These are phyloP conservation scores for Xenopus petersii DNA, from an alignment of 2,797 vertebrate genomes.

Conservation along the genomic window DNA sequence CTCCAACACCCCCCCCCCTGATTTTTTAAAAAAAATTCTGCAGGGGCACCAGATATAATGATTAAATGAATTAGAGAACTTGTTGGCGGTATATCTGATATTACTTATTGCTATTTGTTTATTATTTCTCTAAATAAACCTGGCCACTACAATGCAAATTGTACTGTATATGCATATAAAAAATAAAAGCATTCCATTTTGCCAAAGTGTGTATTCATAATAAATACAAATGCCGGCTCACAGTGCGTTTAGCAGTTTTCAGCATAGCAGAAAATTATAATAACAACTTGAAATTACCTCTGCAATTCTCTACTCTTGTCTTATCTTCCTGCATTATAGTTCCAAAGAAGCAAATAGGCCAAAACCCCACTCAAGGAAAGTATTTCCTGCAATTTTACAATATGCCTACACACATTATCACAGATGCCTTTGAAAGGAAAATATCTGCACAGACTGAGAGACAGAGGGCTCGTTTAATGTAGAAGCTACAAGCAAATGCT, in stretches of 20 bases:
- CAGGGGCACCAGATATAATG: too few relatives aligned
- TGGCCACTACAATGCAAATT: too few relatives aligned
- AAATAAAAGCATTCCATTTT: too few relatives aligned
- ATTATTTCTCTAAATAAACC: too few relatives aligned
- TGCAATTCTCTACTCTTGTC: constrained; percentile 6
- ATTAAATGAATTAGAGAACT: too few relatives aligned
- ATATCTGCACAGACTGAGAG: not conserved
- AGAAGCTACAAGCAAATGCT: constrained; percentile 7
- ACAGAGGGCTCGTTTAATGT: constrained; percentile 8
- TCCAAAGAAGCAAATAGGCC: constrained; percentile 3
- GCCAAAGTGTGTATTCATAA: too few relatives aligned
- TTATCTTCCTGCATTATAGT: constrained; percentile 3
- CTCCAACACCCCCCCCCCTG: too few relatives aligned
- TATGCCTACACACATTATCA: constrained; percentile 10
- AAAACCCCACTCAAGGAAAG: constrained; percentile 12
- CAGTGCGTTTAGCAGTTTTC: not conserved
- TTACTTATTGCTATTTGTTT: too few relatives aligned
- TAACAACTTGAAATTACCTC: constrained; percentile 14
- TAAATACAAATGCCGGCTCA: too few relatives aligned
- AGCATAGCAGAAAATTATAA: not conserved
- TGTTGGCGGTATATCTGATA: too few relatives aligned
- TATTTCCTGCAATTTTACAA: constrained; percentile 7
- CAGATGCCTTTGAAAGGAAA: not conserved
- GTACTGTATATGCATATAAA: too few relatives aligned
- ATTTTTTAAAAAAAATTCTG: too few relatives aligned